phyloP scores from a whole-genome alignment of 2,113 vertebrate species.

The Pteronura brasiliensis region DNA sequence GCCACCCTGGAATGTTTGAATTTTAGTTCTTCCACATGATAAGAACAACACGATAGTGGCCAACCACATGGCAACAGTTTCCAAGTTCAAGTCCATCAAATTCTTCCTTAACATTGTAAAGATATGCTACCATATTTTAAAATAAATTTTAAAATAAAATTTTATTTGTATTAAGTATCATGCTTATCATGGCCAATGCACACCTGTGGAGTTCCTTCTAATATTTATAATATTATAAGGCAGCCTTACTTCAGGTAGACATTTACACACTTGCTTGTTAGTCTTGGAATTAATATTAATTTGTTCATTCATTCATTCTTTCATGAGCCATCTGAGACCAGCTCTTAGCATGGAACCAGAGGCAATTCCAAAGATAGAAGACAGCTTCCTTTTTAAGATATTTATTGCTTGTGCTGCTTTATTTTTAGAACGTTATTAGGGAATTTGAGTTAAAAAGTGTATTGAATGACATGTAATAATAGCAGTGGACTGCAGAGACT shows the following conservation, averaged over 20 bases:
- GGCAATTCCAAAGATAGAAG: slow-evolving; percentile 11
- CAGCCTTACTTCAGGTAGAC: not conserved
- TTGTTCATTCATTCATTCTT: not conserved
- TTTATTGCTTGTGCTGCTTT: slow-evolving; percentile 29
- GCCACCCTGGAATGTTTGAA: not conserved
- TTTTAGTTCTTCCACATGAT: not conserved
- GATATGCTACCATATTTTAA: not conserved
- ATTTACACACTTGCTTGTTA: not conserved
- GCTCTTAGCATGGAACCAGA: not conserved
- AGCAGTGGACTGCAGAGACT: not conserved
- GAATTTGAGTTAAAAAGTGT: slow-evolving; percentile 5
- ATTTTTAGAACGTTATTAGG: slow-evolving; percentile 41
- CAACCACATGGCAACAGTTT: not conserved
- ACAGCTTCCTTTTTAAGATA: slow-evolving; percentile 20
- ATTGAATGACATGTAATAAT: not conserved
- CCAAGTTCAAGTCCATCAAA: not conserved
- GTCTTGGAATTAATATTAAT: not conserved
- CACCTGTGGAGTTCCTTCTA: not conserved
- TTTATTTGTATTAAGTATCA: not conserved
- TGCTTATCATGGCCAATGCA: not conserved
- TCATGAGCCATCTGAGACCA: not conserved
- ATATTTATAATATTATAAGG: not conserved
- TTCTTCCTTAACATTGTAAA: not conserved
- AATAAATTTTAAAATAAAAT: not conserved
- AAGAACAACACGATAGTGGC: not conserved